Base-by-base conservation (phyloP, 2,888 invertebrate genomes). In the Sphaerophoria taeniata region DNA sequence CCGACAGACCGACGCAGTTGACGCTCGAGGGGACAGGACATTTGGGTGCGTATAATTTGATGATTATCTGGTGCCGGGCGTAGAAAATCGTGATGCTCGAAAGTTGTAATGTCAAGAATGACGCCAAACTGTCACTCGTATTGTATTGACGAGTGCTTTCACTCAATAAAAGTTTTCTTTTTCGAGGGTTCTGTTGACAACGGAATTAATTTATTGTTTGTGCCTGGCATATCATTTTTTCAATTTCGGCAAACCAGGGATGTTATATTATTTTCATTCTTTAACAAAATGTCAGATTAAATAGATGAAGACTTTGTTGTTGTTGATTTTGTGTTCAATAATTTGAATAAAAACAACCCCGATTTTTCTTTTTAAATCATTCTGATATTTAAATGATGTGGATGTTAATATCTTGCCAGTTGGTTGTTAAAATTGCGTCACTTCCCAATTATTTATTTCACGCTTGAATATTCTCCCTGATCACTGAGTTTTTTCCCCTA, bases 11-110 rank as follows among this genome's bases (percentile, higher is more conserved):
- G 24, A 24, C 24, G 24, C 24, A 2, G n/a, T n/a, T n/a, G n/a
- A 24, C 24, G 24, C 24, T 24, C 24, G 16, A 49, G 16, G 65
- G 49, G 4, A 12, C n/a, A 51, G 16, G 65, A 63, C 33, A 58
- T 7, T 51, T 65, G 12, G 34, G 51, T 51, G 67, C 67, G 67
- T 67, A 67, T 53, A 67, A 67, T 67, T 67, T 67, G 39, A 43
- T 67, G 53, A 67, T 53, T 53, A 7, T 39, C 39, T 36, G 24
- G 6, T 61, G 39, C 5, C n/a, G 24, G 36, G 24, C 1, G 43
- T 61, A 36, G 14, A 14, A 49, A 14, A 31, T 5, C 5, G 34
- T 49, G 47, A 43, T 43, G 33, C 34, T 65, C 4, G 24, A 16
- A 24, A 67, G 49, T 6, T 47, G 47, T 65, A 53, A 67, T 53